Percentiles rank a stretch among this genome's conserved stretches.
Conservation (phyloP, 92 coral and sea anemone species). For the Pocillopora grandis region DNA sequence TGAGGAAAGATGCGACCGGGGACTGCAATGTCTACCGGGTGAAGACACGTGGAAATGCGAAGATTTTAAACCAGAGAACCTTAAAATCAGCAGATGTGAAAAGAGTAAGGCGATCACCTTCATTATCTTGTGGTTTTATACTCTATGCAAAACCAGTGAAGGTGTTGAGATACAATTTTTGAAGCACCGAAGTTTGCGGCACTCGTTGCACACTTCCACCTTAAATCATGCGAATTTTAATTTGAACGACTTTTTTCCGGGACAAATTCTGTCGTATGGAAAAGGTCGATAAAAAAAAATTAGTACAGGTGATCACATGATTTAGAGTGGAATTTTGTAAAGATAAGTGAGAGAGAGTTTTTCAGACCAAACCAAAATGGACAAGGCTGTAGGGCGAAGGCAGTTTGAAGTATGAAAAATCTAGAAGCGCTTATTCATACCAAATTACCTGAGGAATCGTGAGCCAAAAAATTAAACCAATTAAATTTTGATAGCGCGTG, state of each 20-base stretch:
- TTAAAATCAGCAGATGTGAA: constrained; percentile 59
- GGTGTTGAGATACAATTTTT: not conserved
- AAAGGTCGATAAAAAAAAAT: not conserved
- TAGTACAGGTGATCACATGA: not conserved
- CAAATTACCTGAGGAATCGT: not conserved
- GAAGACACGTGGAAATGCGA: constrained; percentile 45
- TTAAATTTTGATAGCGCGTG: constrained; percentile 1
- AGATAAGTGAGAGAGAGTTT: not conserved
- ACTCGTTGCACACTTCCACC: too few species aligned
- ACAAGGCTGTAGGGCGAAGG: too few species aligned
- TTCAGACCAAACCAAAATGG: too few species aligned
- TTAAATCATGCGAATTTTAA: too few species aligned
- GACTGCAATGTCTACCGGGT: constrained; percentile 46
- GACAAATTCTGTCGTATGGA: too few species aligned
- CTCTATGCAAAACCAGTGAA: not conserved
- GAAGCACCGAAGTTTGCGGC: too few species aligned
- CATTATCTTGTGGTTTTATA: too few species aligned
- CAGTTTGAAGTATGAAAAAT: too few species aligned
- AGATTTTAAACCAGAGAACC: constrained; percentile 39
- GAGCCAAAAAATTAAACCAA: not conserved
- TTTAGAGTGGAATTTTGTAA: not conserved
- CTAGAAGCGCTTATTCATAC: too few species aligned
- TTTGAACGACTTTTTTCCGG: too few species aligned
- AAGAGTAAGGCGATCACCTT: constrained; percentile 31
- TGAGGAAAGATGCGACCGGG: constrained; percentile 52